Base-by-base conservation (phyloP, 2,888 invertebrate species). In the Chironomus riparius region DNA sequence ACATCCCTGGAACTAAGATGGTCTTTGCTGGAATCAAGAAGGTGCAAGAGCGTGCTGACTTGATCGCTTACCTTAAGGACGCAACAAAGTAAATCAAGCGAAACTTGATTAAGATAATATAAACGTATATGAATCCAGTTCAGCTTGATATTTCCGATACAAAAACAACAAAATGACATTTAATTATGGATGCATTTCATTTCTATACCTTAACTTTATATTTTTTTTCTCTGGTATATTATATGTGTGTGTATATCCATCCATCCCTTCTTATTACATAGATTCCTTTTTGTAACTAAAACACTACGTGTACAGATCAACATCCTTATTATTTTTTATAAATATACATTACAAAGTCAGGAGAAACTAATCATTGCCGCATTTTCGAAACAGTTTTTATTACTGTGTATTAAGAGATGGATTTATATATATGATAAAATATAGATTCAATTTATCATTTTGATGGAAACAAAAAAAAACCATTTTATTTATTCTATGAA, bases 1-100 rank as follows among this genome's bases (percentile, higher is more conserved):
- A 95, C 87, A 99, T 98, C 87, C 98, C 98, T 77, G 98, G 98
- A 80, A 99, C 98, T 78, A 99, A 99, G 85, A 99, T 99, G 98
- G 92, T 99, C 83, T 99, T 99, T 81, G 98, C 98, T 79, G 98
- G 98, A 78, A 85, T 98, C 81, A 98, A 98, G 87, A 98, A 98
- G 85, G 90, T 93, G 56, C 89, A 92, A 77, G 98, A 99, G 80
- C 90, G 98, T 78, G 94, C 88, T 13, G 96, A 99, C 85, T 89
- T 99, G 77, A 98, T 98, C 81, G 95, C 97, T 48, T 98, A 97
- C 85, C 86, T 98, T 80, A 92, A 94, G 86, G 84, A 88, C 76
- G 86, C 94, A 7, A 91, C 91, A 78, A 94, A 94, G 89, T 94
- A 91, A 89, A 84, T 22, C 10, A 24, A n/a, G 15, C 6, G 18